phyloP scores from a whole-genome alignment of 2,888 invertebrate genomes.

The Cyclophora albipunctata region DNA sequence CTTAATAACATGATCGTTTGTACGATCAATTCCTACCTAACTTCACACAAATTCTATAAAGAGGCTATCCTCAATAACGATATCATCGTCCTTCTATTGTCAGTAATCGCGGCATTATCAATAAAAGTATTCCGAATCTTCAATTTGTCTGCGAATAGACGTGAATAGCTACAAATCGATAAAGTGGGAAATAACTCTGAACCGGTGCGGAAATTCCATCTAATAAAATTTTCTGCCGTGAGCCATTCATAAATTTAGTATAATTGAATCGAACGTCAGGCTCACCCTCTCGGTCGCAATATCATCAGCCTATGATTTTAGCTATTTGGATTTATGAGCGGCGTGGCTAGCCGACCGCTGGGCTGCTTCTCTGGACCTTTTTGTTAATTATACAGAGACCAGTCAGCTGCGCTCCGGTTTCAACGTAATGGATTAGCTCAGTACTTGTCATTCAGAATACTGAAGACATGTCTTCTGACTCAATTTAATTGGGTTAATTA shows the following conservation, averaged over 20 bases:
- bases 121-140: slow-evolving; percentile 30
- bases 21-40: slow-evolving; percentile 16
- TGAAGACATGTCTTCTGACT: slow-evolving; percentile 39
- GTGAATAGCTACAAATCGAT: slow-evolving; percentile 44
- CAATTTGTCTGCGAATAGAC: slow-evolving; percentile 40
- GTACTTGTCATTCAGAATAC: slow-evolving; percentile 32
- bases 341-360: slow-evolving; percentile 1
- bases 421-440: slow-evolving; percentile 48
- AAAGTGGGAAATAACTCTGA: slow-evolving; percentile 50
- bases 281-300: slow-evolving; percentile 42
- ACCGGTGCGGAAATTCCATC: slow-evolving; percentile 50
- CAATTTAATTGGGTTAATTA: slow-evolving; percentile 44
- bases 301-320: slow-evolving; percentile 50
- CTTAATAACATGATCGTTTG: no score
- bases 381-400: slow-evolving; percentile 41
- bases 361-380: slow-evolving; percentile 33
- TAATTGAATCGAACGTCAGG: slow-evolving; percentile 62
- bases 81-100: slow-evolving; percentile 25
- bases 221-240: slow-evolving; percentile 57
- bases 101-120: slow-evolving; percentile 32
- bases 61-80: slow-evolving; percentile 28
- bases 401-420: slow-evolving; percentile 32
- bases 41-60: slow-evolving; percentile 16
- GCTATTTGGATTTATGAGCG: slow-evolving; percentile 41
- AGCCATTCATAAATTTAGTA: slow-evolving; percentile 62